Percentiles rank a stretch among this genome's conserved stretches.
phyloP scores from a whole-genome alignment of 2,888 invertebrate species.

The Auanema sp. region DNA sequence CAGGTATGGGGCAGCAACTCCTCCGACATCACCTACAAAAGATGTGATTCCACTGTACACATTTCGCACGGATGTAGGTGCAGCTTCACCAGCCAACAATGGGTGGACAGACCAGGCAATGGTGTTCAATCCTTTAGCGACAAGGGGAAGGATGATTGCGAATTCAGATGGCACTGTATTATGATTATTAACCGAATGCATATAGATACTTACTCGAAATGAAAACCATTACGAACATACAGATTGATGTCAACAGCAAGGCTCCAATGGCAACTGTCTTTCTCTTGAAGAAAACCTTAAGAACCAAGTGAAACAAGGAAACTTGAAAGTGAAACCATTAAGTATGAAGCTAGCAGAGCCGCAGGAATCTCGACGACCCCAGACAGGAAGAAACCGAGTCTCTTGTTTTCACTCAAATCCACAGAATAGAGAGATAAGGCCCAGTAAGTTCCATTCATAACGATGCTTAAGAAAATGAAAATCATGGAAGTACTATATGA shows the following conservation, averaged over 20 bases:
- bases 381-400: constrained; percentile 61
- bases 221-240: constrained; percentile 25
- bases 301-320: neutral
- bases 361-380: constrained; percentile 60
- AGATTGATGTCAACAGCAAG: constrained; percentile 25
- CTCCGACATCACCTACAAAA: constrained; percentile 60
- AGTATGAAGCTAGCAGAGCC: constrained; percentile 40
- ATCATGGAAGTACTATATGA: neutral
- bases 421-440: constrained; percentile 58
- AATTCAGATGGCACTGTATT: constrained; percentile 25
- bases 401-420: constrained; percentile 57
- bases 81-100: constrained; percentile 46
- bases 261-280: constrained; percentile 21
- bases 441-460: constrained; percentile 62
- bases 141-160: constrained; percentile 49
- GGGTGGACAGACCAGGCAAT: constrained; percentile 59
- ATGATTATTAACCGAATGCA: constrained; percentile 2
- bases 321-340: constrained; percentile 20
- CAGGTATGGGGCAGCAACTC: constrained; percentile 57
- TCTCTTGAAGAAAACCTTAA: constrained; percentile 11
- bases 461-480: too few relatives aligned
- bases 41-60: constrained; percentile 51
- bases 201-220: constrained; percentile 14
- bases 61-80: constrained; percentile 53
- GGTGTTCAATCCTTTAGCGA: constrained; percentile 56